Conservation (phyloP, 1,140 invertebrate genomes). For the Rhyzopertha dominica region DNA sequence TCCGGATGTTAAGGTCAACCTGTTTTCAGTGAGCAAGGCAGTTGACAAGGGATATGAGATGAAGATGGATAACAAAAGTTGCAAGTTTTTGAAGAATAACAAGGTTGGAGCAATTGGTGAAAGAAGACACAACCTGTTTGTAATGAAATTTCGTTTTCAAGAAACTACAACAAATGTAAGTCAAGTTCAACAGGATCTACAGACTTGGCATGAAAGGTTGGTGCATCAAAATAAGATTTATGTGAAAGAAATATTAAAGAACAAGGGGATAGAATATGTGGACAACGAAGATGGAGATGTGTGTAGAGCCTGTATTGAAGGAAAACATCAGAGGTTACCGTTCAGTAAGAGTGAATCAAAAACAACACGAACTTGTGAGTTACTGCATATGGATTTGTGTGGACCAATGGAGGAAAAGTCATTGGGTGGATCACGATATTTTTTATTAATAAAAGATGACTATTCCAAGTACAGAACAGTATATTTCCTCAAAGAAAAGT, state of each 20-base stretch:
- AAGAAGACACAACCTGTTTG: conserved; percentile 23
- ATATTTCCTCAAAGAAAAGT: conserved; percentile 40
- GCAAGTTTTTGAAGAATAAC: conserved; percentile 16
- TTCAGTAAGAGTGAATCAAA: conserved; percentile 14
- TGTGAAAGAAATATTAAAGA: too few species aligned
- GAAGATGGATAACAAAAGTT: conserved; percentile 15
- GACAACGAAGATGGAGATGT: too few species aligned
- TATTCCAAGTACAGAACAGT: conserved; percentile 28
- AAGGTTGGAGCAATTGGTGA: conserved; percentile 16
- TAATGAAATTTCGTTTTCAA: conserved; percentile 28
- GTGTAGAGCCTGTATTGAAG: conserved; percentile 36
- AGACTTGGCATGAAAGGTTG: conserved; percentile 37
- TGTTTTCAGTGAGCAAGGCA: conserved; percentile 28
- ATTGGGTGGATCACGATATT: conserved; percentile 32
- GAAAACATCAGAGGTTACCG: conserved; percentile 28
- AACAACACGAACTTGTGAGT: conserved; percentile 1
- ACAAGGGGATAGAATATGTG: too few species aligned
- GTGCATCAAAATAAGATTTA: conserved; percentile 36
- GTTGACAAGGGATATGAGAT: conserved; percentile 26
- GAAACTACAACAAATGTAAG: conserved; percentile 21
- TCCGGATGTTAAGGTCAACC: conserved; percentile 27
- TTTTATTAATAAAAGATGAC: conserved; percentile 40
- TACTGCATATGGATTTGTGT: too few species aligned
- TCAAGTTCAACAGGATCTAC: conserved; percentile 17
- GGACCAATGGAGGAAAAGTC: conserved; percentile 34